Evolutionary conservation across 2,888 invertebrate genomes (phyloP).

Genomic region (Cetonia aurata): DNA sequence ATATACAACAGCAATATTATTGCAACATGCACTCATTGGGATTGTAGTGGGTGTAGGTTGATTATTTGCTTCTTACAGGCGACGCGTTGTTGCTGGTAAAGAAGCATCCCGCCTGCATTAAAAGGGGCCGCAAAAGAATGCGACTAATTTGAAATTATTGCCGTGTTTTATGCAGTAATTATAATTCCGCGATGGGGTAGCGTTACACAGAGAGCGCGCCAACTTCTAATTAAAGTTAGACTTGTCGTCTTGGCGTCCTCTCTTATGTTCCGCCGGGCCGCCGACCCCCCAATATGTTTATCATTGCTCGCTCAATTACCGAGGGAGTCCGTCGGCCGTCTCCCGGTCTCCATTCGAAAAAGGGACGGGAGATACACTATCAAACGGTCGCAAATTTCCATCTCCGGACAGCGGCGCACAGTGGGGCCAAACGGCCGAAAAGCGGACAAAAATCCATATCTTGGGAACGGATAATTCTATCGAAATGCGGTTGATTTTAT

Average conservation of each 20-base stretch:
- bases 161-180: conserved; percentile 55
- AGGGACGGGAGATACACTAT: conserved; percentile 29
- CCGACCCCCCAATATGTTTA: conserved; percentile 35
- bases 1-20: no score
- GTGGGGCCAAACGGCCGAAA: no score
- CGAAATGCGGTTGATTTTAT: no score
- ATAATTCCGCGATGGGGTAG: conserved; percentile 52
- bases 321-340: conserved; percentile 23
- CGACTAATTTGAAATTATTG: conserved; percentile 55
- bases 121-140: conserved; percentile 47
- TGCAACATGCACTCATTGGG: no score
- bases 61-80: neutral
- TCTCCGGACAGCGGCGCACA: conserved; percentile 28
- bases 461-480: no score
- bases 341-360: conserved; percentile 34
- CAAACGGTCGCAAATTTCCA: conserved; percentile 35
- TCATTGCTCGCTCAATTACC: conserved; percentile 31
- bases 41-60: no score
- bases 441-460: no score
- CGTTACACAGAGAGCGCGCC: conserved; percentile 49
- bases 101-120: conserved; percentile 12
- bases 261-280: conserved; percentile 13
- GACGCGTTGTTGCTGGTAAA: neutral
- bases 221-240: conserved; percentile 52
- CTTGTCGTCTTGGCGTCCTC: conserved; percentile 45